phyloP scores from a whole-genome alignment of 2,888 invertebrate genomes.

The Phytoseiulus persimilis region DNA sequence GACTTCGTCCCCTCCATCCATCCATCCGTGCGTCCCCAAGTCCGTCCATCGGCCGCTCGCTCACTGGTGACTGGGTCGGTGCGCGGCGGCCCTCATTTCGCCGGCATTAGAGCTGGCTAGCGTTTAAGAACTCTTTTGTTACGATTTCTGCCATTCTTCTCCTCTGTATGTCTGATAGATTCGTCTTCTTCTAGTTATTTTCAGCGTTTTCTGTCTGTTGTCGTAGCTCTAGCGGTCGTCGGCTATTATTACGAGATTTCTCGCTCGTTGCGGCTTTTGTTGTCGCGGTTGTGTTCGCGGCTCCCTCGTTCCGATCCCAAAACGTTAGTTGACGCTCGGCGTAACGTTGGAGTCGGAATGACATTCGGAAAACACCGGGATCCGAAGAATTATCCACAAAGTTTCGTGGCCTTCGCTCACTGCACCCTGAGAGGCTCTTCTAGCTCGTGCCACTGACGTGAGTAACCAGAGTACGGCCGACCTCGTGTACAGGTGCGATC shows the following conservation, averaged over 20 bases:
- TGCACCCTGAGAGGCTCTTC: no score
- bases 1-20: neutral
- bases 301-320: neutral
- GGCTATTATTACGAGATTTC: neutral
- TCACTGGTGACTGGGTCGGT: neutral
- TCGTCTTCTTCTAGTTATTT: slow-evolving; percentile 5
- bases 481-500: no score
- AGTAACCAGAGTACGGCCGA: no score
- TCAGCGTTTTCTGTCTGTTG: neutral
- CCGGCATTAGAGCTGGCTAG: neutral
- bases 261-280: neutral
- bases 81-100: neutral
- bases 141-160: neutral
- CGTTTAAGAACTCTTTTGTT: slow-evolving; percentile 5
- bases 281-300: neutral
- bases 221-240: neutral
- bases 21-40: neutral
- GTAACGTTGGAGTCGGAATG: neutral
- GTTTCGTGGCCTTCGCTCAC: no score
- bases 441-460: no score
- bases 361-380: no score
- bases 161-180: neutral
- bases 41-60: neutral
- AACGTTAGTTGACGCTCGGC: neutral
- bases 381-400: no score